A percentile compares a stretch with the other conserved stretches of the same genome.
These are phyloP conservation scores for Rostratula benghalensis DNA, from an alignment of 2,113 vertebrate genomes.

Conservation along the genomic window DNA sequence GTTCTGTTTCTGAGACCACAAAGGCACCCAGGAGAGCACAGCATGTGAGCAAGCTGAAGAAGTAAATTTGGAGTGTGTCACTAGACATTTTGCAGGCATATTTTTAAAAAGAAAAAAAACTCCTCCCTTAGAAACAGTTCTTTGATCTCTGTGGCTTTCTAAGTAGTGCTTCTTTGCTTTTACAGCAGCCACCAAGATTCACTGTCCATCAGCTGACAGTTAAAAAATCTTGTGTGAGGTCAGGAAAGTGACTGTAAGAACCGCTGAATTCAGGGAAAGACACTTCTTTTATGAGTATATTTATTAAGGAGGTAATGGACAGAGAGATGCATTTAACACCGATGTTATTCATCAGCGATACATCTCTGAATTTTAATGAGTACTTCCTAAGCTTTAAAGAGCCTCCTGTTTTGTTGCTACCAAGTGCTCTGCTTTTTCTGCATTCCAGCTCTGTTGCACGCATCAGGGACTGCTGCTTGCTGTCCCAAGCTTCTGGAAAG, in stretches of 20 bases:
- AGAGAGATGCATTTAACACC: background rate
- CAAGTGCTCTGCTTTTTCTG: background rate
- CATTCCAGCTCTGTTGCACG: background rate
- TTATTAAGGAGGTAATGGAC: background rate
- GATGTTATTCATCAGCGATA: background rate
- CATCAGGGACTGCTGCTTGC: background rate
- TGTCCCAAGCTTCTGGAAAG: background rate
- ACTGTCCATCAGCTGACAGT: background rate
- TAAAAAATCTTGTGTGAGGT: background rate
- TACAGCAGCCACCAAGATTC: background rate
- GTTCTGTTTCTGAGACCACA: background rate
- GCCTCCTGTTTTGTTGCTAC: background rate
- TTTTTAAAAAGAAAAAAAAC: background rate
- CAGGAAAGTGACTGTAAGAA: background rate
- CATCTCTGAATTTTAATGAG: constrained; percentile 10
- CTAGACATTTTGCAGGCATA: background rate
- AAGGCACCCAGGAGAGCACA: background rate
- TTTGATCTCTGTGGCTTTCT: background rate
- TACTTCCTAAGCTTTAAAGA: background rate
- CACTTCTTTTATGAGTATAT: background rate
- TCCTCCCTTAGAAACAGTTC: background rate
- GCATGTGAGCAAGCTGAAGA: background rate
- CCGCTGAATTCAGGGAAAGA: background rate
- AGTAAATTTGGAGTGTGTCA: background rate
- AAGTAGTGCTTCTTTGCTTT: background rate